Percentiles rank a stretch among this genome's conserved stretches.
phyloP scores from a whole-genome alignment of 2,797 vertebrate genomes.

The Gallirallus australis region DNA sequence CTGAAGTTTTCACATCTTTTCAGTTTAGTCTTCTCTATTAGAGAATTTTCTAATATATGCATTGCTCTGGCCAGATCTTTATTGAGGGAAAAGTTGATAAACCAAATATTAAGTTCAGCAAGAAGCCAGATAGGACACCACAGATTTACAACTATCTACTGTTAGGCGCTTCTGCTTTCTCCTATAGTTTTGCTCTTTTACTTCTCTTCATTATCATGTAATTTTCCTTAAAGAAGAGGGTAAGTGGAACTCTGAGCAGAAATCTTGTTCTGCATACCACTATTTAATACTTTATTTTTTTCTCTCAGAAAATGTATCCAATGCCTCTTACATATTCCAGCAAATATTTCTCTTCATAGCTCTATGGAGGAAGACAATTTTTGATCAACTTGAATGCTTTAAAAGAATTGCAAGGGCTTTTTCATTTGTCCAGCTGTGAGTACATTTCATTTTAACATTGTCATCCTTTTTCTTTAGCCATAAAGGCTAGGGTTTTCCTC shows the following conservation, averaged over 20 bases:
- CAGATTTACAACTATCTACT: neutral
- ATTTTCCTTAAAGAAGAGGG: neutral
- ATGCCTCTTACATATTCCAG: neutral
- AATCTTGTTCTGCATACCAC: neutral
- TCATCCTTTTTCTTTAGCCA: neutral
- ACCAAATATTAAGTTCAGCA: neutral
- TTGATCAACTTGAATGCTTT: neutral
- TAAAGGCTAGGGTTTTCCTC: neutral
- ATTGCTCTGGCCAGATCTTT: neutral
- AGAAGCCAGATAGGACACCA: neutral
- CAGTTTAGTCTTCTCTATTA: neutral
- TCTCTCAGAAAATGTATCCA: neutral
- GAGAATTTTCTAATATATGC: neutral
- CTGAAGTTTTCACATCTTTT: neutral
- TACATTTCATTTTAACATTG: neutral
- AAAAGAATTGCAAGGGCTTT: neutral
- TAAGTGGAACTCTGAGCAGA: neutral
- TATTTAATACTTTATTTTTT: neutral
- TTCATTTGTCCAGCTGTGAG: neutral
- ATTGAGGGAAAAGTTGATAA: neutral
- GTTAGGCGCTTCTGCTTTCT: neutral
- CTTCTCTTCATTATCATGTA: accelerated
- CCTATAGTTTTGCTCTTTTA: neutral
- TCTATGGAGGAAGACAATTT: neutral
- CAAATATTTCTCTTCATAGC: neutral